These are phyloP conservation scores for Sylvilagus bachmani DNA, from an alignment of 2,113 vertebrate genomes.

Conservation along the genomic window DNA sequence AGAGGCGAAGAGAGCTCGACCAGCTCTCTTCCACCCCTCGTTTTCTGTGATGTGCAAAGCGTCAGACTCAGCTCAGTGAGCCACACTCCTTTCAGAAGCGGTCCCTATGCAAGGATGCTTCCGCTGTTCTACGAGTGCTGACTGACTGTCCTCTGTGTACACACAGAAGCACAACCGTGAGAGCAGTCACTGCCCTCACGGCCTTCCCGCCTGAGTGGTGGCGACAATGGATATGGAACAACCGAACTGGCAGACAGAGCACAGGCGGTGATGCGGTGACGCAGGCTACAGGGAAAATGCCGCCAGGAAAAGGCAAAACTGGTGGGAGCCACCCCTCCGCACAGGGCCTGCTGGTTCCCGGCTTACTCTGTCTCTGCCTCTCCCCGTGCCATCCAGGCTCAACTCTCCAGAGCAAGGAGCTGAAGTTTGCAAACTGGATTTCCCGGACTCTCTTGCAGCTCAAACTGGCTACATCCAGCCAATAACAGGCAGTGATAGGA, in stretches of 20 bases:
- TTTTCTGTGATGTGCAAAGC: neutral
- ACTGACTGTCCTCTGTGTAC: neutral
- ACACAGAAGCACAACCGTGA: neutral
- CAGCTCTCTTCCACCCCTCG: neutral
- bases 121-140: neutral
- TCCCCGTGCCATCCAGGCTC: neutral
- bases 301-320: neutral
- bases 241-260: neutral
- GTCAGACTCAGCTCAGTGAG: neutral
- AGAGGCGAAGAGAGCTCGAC: neutral
- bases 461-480: neutral
- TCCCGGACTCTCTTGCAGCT: neutral
- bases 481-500: neutral
- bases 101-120: neutral
- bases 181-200: neutral
- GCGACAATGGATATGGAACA: neutral
- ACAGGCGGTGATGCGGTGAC: neutral
- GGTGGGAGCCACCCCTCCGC: neutral
- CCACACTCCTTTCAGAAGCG: neutral
- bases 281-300: neutral
- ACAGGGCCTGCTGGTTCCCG: neutral
- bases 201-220: neutral
- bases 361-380: neutral
- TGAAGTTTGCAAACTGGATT: neutral
- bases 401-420: neutral